A percentile compares a stretch with the other conserved stretches of the same genome.
phyloP scores from a whole-genome alignment of 2,113 vertebrate species.

The Antechinus flavipes region DNA sequence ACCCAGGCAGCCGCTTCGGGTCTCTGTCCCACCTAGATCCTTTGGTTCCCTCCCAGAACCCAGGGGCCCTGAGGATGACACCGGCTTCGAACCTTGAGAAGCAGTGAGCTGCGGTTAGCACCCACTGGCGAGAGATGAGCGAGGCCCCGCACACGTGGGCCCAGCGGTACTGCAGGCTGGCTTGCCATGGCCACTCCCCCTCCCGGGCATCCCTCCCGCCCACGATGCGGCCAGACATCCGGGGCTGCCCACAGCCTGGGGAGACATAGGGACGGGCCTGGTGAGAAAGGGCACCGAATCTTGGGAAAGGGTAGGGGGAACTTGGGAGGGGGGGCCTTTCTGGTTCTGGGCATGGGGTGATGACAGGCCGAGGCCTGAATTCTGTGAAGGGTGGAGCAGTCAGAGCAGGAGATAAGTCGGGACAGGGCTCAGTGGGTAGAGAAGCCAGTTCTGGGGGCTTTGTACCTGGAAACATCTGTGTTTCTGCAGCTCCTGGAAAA shows the following conservation, averaged over 20 bases:
- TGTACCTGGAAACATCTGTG: constrained; percentile 34
- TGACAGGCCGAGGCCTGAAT: not conserved
- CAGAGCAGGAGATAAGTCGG: not conserved
- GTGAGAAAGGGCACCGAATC: not conserved
- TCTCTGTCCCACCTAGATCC: not conserved
- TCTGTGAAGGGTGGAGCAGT: not conserved
- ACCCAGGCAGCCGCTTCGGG: not conserved
- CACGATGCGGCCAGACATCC: constrained; percentile 67
- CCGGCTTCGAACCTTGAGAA: constrained; percentile 70
- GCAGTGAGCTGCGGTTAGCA: constrained; percentile 79
- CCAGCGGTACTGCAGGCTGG: constrained; percentile 72
- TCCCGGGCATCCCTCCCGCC: constrained; percentile 71
- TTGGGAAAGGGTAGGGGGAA: not conserved
- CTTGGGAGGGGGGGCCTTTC: not conserved
- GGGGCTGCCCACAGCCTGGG: constrained; percentile 71
- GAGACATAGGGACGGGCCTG: not conserved
- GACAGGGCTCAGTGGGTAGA: not conserved
- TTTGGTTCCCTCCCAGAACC: not conserved
- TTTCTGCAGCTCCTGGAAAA: constrained; percentile 42
- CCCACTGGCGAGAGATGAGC: constrained; percentile 74
- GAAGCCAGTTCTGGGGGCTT: not conserved
- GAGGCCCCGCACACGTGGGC: constrained; percentile 77
- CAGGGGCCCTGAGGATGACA: not conserved
- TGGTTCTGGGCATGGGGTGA: not conserved
- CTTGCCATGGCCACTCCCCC: constrained; percentile 82